These are phyloP conservation scores for Osmerus eperlanus DNA, from an alignment of 2,113 vertebrate species.

Conservation along the genomic window DNA sequence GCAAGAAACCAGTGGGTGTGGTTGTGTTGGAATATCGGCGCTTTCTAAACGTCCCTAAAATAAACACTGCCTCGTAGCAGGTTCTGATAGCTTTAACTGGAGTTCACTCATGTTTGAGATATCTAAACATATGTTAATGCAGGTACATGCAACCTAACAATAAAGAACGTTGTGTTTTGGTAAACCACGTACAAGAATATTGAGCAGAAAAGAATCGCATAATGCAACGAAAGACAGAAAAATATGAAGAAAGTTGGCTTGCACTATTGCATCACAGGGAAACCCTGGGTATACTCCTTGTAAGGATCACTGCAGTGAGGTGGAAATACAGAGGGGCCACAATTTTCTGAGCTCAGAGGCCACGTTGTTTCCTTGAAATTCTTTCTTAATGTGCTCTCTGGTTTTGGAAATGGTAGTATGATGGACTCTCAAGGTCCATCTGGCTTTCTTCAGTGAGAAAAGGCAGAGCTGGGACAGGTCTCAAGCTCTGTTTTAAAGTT, in stretches of 20 bases:
- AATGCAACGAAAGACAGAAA: conserved; percentile 16
- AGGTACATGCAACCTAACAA: too few species aligned
- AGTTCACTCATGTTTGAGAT: background rate
- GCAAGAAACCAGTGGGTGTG: conserved; percentile 22
- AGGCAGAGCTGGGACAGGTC: conserved; percentile 34
- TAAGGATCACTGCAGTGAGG: conserved; percentile 43
- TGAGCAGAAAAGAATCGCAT: conserved; percentile 22
- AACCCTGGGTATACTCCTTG: conserved; percentile 53
- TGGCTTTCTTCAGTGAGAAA: conserved; percentile 43
- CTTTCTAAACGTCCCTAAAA: too few species aligned
- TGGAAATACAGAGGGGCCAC: conserved; percentile 46
- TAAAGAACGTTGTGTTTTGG: conserved; percentile 22
- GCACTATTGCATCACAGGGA: conserved; percentile 56
- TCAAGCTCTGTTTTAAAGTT: conserved; percentile 37
- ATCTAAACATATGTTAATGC: background rate
- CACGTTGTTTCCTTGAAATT: conserved; percentile 65
- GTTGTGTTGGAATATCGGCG: background rate
- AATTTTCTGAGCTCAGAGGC: conserved; percentile 44
- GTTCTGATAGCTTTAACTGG: conserved; percentile 8
- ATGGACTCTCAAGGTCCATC: conserved; percentile 51
- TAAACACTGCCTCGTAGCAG: background rate
- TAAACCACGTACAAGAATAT: background rate
- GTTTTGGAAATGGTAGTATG: conserved; percentile 47
- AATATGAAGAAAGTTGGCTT: conserved; percentile 41
- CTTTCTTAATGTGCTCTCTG: conserved; percentile 55